These are phyloP conservation scores for Lathamus discolor DNA, from an alignment of 2,113 vertebrate species.

Conservation along the genomic window DNA sequence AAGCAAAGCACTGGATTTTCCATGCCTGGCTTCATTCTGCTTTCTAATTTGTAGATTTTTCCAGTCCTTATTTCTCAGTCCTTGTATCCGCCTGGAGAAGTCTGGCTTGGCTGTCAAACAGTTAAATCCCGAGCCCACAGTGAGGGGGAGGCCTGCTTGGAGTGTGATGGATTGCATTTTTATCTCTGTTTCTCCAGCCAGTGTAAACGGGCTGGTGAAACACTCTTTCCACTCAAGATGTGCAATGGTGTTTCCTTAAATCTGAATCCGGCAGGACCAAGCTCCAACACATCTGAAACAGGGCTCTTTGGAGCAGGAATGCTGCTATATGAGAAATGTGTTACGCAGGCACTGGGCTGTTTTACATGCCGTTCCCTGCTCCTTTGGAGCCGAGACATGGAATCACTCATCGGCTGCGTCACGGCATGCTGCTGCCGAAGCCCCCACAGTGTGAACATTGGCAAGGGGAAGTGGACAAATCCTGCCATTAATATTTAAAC, in stretches of 20 bases:
- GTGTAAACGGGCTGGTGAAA: conserved; percentile 13
- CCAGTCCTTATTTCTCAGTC: not conserved
- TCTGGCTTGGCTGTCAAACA: not conserved
- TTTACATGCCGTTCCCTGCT: conserved; percentile 61
- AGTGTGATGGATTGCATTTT: conserved; percentile 34
- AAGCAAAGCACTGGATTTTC: not conserved
- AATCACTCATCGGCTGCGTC: conserved; percentile 47
- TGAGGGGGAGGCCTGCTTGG: not conserved
- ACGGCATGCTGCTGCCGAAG: not conserved
- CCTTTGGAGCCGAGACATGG: conserved; percentile 50
- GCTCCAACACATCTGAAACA: conserved; percentile 31
- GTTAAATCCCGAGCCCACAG: not conserved
- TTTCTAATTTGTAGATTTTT: conserved; percentile 3
- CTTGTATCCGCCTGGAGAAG: not conserved
- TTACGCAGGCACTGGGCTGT: conserved; percentile 39
- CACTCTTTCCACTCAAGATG: conserved; percentile 33
- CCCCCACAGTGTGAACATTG: conserved; percentile 30
- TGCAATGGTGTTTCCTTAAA: conserved; percentile 25
- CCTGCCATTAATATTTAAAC: conserved; percentile 65
- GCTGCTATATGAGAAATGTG: conserved; percentile 52
- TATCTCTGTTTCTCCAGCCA: conserved; percentile 38
- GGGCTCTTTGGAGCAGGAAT: conserved; percentile 41
- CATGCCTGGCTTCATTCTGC: not conserved
- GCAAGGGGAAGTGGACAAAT: conserved; percentile 56
- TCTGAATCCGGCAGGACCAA: conserved; percentile 4